phyloP scores from a whole-genome alignment of 2,113 vertebrate genomes.

The Rhadina sibilatrix region DNA sequence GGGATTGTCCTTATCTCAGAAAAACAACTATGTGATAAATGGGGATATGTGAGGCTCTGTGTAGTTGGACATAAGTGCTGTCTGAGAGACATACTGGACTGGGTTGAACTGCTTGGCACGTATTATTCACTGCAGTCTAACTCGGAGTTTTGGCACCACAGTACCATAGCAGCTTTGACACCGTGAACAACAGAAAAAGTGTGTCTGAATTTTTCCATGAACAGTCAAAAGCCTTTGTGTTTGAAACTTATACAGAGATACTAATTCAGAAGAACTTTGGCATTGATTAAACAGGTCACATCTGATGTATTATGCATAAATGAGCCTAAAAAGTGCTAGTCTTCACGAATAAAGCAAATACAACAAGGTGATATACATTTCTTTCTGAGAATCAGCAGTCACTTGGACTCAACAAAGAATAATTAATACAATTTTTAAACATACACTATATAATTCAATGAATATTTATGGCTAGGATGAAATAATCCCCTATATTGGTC shows the following conservation, averaged over 20 bases:
- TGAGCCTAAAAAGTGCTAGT: constrained; percentile 26
- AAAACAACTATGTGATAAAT: neutral
- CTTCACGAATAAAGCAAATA: constrained; percentile 10
- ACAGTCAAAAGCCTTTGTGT: constrained; percentile 61
- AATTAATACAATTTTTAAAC: constrained; percentile 72
- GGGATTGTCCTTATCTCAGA: neutral
- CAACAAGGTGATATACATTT: neutral
- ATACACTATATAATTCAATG: constrained; percentile 13
- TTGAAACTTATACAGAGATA: constrained; percentile 25
- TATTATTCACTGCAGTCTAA: constrained; percentile 60
- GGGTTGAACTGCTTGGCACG: constrained; percentile 14
- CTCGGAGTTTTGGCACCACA: constrained; percentile 44
- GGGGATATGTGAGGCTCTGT: neutral
- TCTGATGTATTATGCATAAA: constrained; percentile 64
- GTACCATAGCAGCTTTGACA: constrained; percentile 33
- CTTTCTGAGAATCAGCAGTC: constrained; percentile 51
- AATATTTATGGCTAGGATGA: constrained; percentile 56
- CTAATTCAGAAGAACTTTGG: constrained; percentile 54
- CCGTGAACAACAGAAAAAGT: constrained; percentile 9
- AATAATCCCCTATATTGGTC: constrained; percentile 62
- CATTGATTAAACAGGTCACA: constrained; percentile 60
- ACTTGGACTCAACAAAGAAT: constrained; percentile 59
- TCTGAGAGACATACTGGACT: constrained; percentile 10
- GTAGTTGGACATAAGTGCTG: neutral
- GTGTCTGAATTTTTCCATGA: constrained; percentile 60